Percentiles rank a stretch among this genome's conserved stretches.
Evolutionary conservation across 2,797 vertebrate genomes (phyloP).

Genomic region (Oreochromis mossambicus): DNA sequence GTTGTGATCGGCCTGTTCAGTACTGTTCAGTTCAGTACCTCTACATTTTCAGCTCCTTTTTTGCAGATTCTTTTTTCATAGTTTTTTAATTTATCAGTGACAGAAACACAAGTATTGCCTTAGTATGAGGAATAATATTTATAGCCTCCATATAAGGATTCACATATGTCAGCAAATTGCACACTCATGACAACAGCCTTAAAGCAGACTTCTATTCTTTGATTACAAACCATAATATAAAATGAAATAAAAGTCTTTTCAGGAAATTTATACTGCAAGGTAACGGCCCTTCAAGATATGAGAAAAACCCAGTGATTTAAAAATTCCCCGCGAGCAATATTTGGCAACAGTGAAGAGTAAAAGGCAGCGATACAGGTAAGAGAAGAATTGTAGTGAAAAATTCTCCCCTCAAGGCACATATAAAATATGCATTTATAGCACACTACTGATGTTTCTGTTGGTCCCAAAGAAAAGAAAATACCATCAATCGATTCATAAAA

Average conservation of each 20-base stretch:
- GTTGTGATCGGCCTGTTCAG: not conserved
- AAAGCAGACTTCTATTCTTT: not conserved
- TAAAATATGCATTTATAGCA: not conserved
- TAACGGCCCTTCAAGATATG: not conserved
- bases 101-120: not conserved
- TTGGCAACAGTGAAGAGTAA: not conserved
- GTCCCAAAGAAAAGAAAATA: not conserved
- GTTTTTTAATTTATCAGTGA: not conserved
- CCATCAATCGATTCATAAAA: conserved; percentile 1
- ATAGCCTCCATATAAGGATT: not conserved
- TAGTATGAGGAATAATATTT: not conserved
- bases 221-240: not conserved
- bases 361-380: not conserved
- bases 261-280: not conserved
- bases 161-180: not conserved
- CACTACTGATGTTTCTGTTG: not conserved
- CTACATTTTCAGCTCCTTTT: not conserved
- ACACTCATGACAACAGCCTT: not conserved
- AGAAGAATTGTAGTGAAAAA: not conserved
- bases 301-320: not conserved
- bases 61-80: not conserved
- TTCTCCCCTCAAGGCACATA: not conserved
- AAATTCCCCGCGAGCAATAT: not conserved
- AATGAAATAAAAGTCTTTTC: not conserved
- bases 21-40: not conserved